Evolutionary conservation across 2,888 invertebrate species (phyloP).

Genomic region (Pachliopta kotzebuea): DNA sequence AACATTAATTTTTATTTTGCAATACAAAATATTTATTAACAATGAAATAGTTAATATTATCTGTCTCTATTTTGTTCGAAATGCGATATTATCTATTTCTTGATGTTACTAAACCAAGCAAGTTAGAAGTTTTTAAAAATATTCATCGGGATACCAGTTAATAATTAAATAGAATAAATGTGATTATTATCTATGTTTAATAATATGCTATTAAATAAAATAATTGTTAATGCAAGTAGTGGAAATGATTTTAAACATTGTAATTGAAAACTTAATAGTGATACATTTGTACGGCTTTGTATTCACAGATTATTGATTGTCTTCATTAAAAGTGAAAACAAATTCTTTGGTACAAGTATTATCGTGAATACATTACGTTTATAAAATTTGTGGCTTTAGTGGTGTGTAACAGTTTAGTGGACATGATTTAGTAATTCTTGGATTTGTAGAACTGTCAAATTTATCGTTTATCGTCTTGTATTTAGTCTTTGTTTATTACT

Average conservation of each 20-base stretch:
- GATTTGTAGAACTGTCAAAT: constrained; percentile 24
- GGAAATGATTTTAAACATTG: not conserved
- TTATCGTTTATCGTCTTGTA: constrained; percentile 30
- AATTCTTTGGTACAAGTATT: constrained; percentile 8
- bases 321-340: constrained; percentile 15
- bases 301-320: constrained; percentile 3
- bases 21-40: not conserved
- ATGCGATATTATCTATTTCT: constrained; percentile 5
- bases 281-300: constrained; percentile 7
- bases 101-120: constrained; percentile 1
- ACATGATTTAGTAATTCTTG: constrained; percentile 35
- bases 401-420: constrained; percentile 57
- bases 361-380: constrained; percentile 23
- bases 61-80: not conserved
- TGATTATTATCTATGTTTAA: not conserved
- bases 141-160: not conserved
- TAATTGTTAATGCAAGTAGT: not conserved
- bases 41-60: not conserved
- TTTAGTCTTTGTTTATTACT: constrained; percentile 16
- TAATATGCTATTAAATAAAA: not conserved
- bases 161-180: not conserved
- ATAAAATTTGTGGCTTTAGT: constrained; percentile 28
- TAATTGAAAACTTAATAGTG: constrained; percentile 1
- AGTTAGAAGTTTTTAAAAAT: not conserved
- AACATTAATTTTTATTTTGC: not conserved